phyloP scores from a whole-genome alignment of 2,113 vertebrate species.

The Ptychochromis oligacanthus region DNA sequence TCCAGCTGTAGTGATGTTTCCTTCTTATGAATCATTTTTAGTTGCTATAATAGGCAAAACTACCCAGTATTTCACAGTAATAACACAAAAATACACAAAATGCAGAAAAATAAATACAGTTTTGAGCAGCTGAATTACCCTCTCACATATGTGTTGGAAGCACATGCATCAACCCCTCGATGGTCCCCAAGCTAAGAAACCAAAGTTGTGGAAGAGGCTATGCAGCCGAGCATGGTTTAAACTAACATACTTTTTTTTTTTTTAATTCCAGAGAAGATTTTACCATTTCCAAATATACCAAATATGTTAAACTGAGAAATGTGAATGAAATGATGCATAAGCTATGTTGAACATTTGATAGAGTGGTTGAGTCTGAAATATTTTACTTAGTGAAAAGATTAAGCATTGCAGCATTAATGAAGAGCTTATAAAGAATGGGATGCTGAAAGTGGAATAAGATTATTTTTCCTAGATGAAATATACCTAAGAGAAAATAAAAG shows the following conservation, averaged over 20 bases:
- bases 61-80: not conserved
- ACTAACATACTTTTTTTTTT: not conserved
- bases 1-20: not conserved
- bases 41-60: not conserved
- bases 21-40: not conserved
- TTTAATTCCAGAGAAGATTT: not conserved
- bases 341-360: not conserved
- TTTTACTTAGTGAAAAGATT: not conserved
- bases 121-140: not conserved
- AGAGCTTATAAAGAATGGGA: not conserved
- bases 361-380: not conserved
- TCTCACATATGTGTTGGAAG: not conserved
- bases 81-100: not conserved
- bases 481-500: not conserved
- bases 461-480: not conserved
- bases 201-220: not conserved
- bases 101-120: not conserved
- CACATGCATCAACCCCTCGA: not conserved
- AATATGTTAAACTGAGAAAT: not conserved
- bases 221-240: not conserved
- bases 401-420: not conserved
- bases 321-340: not conserved
- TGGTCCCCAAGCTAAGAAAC: not conserved
- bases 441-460: not conserved
- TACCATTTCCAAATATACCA: not conserved